Percentiles rank a stretch among this genome's conserved stretches.
Conservation (phyloP, 2,888 invertebrate genomes). For the Euspilapteryx auroguttella region DNA sequence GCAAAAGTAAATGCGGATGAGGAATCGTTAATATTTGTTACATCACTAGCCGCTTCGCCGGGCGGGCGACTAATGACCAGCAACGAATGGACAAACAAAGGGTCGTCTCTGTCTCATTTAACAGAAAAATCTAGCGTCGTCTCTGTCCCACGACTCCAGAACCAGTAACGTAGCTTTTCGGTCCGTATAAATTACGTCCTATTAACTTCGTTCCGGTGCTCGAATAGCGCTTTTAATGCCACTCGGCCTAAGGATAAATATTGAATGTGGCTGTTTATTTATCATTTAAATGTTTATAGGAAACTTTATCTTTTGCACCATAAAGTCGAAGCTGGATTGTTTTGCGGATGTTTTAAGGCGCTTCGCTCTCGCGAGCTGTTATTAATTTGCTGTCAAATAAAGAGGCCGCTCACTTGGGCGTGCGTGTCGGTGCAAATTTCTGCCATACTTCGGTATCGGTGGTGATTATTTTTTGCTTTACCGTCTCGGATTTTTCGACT, state of each 20-base stretch:
- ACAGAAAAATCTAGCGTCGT: conserved; percentile 13
- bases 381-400: conserved; percentile 63
- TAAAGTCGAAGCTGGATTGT: conserved; percentile 41
- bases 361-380: conserved; percentile 38
- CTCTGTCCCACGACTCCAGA: conserved; percentile 36
- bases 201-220: conserved; percentile 50
- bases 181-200: conserved; percentile 59
- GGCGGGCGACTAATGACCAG: conserved; percentile 38
- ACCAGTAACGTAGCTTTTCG: conserved; percentile 50
- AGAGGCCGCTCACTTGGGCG: conserved; percentile 60
- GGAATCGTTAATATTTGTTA: neutral
- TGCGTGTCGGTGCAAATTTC: conserved; percentile 59
- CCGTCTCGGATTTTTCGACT: conserved; percentile 50
- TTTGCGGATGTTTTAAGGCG: conserved; percentile 29
- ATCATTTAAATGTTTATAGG: conserved; percentile 28
- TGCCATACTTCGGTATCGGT: conserved; percentile 57
- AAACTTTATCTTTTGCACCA: conserved; percentile 34
- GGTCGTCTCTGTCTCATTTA: conserved; percentile 24
- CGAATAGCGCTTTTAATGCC: conserved; percentile 54
- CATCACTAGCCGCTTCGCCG: conserved; percentile 22
- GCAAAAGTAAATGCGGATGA: neutral
- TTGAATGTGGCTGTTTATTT: conserved; percentile 36
- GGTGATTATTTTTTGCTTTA: conserved; percentile 56
- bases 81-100: conserved; percentile 34
- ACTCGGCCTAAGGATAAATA: conserved; percentile 47